Base-by-base conservation (phyloP, 2,113 vertebrate species). In the Pterocles burchelli region DNA sequence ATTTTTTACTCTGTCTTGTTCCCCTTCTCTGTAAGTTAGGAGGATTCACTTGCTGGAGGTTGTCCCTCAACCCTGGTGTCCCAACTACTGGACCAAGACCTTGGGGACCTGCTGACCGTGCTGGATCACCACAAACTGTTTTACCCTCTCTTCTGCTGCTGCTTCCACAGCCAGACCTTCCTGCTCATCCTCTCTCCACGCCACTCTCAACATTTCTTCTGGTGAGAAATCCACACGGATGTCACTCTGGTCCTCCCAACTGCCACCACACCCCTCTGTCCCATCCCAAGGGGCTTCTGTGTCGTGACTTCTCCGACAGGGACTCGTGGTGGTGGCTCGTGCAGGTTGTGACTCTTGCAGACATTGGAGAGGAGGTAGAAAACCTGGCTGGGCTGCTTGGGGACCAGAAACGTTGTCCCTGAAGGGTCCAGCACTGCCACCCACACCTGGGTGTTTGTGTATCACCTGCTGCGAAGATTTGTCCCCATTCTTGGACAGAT, bases 241-340 rank as follows among this genome's bases (percentile, higher is more conserved):
- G 1, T 31, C 2, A 2, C 54, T 76, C 4, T 1, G 13, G 31
- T 43, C 36, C 62, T 68, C 45, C 51, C 41, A 58, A 41, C 41
- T 41, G 54, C 79, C 45, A n/a, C 1, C 10, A 0, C 49, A 20
- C 17, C 36, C 6, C 1, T 13, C 13, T 9, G 25, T 34, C 36
- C 54, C 45, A 25, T 17, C 45, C 17, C 25, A 17, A 34, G 54
- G 45, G 36, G 25, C 10, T 34, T 15, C 10, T 15, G 19, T 2
- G 25, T 76, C 2, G 0, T 12, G 29, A 24, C 12, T 24, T 19
- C 22, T 43, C 52, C 1, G 2, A 57, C 0, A 3, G 59, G 4
- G 59, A 21, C 55, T 33, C 0, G 0, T 22, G 49, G 57, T 15
- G 36, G 81, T 17, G 38, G 49, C 14, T 38, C 1, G 0, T 4